Evolutionary conservation across 2,797 vertebrate species (phyloP).

Genomic region (Rhincodon typus): DNA sequence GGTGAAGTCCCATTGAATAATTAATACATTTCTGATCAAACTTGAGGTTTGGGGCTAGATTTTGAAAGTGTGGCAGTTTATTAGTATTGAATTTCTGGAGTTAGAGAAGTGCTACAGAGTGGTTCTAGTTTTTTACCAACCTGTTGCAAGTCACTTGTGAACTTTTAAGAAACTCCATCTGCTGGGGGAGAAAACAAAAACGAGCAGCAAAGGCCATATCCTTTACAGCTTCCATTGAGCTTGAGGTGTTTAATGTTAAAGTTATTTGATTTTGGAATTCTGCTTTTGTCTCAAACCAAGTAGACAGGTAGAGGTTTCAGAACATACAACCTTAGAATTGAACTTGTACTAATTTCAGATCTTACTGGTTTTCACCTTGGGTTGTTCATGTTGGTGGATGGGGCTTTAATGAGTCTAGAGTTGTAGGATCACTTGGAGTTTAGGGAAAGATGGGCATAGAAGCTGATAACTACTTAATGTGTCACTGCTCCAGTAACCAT

Average conservation of each 20-base stretch:
- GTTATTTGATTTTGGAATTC: not conserved
- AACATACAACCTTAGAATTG: too few relatives aligned
- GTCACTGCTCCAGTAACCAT: too few relatives aligned
- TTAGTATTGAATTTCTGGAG: not conserved
- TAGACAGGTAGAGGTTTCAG: too few relatives aligned
- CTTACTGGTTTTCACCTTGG: too few relatives aligned
- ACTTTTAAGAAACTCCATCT: not conserved
- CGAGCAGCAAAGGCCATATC: not conserved
- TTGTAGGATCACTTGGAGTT: too few relatives aligned
- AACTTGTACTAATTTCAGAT: too few relatives aligned
- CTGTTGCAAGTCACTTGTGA: not conserved
- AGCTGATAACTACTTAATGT: too few relatives aligned
- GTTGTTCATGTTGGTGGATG: too few relatives aligned
- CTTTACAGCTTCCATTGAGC: not conserved
- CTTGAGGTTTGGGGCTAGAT: not conserved
- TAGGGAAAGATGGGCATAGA: too few relatives aligned
- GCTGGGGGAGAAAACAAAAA: too few relatives aligned
- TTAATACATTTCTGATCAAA: not conserved
- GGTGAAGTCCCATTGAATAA: not conserved
- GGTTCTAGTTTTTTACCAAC: not conserved
- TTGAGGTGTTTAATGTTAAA: not conserved
- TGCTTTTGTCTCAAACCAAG: not conserved
- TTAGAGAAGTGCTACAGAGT: not conserved
- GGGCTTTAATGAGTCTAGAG: too few relatives aligned
- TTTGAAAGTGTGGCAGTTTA: not conserved